Percentiles rank a stretch among this genome's conserved stretches.
These are phyloP conservation scores for Rapana venosa DNA, from an alignment of 2,888 invertebrate genomes.

Conservation along the genomic window DNA sequence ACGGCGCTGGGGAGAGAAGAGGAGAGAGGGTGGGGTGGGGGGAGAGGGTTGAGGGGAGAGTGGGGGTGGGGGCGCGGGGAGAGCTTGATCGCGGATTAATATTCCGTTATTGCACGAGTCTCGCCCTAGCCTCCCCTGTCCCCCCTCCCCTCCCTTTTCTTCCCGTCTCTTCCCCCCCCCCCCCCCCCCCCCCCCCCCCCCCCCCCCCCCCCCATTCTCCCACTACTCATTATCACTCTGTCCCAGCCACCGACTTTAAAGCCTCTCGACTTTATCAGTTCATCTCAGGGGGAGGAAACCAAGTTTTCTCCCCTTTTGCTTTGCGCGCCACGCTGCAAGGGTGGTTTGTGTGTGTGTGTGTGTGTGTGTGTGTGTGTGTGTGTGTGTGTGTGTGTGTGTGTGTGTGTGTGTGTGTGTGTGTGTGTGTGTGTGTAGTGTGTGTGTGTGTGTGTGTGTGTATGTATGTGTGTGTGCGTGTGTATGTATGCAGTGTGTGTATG, in stretches of 20 bases:
- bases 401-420: neutral
- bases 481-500: no score
- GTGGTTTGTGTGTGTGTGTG: neutral
- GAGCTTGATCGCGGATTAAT: conserved; percentile 30
- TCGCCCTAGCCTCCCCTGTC: neutral
- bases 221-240: conserved; percentile 15
- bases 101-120: conserved; percentile 26
- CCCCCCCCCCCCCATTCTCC: neutral
- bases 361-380: neutral
- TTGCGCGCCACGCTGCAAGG: neutral
- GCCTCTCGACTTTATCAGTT: conserved; percentile 27
- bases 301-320: neutral
- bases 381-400: neutral
- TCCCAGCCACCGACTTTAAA: neutral
- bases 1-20: neutral
- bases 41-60: neutral
- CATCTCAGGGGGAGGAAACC: neutral
- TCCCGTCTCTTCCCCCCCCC: neutral
- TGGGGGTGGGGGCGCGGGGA: neutral
- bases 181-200: neutral
- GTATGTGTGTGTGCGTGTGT: neutral
- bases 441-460: no score
- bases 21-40: neutral
- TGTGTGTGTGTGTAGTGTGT: neutral
- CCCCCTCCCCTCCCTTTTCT: neutral